These are phyloP conservation scores for Micoletzkya japonica DNA, from an alignment of 2,888 invertebrate species.

Conservation along the genomic window DNA sequence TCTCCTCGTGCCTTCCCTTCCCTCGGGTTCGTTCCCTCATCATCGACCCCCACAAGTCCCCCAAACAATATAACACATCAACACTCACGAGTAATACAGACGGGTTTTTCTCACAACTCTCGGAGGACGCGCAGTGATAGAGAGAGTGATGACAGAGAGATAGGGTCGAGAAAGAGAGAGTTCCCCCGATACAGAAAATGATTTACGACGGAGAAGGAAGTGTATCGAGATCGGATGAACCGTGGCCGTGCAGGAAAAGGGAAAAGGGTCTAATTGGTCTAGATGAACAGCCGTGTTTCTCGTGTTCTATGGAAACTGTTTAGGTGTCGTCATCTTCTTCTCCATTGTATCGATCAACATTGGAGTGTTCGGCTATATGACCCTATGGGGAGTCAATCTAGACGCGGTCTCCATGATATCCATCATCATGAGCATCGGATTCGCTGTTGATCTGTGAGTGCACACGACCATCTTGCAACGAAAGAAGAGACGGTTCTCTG, in stretches of 20 bases:
- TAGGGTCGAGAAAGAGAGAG: background rate
- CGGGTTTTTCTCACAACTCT: background rate
- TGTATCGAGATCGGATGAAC: too few relatives aligned
- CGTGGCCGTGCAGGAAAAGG: too few relatives aligned
- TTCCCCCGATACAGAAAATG: background rate
- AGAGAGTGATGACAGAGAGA: background rate
- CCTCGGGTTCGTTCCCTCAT: too few relatives aligned
- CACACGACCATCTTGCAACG: background rate
- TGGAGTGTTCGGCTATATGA: conserved; percentile 94
- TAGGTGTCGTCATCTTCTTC: conserved; percentile 89
- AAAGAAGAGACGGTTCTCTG: background rate
- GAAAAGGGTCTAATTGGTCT: too few relatives aligned
- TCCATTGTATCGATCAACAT: conserved; percentile 89
- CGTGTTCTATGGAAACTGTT: too few relatives aligned
- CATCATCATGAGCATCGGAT: conserved; percentile 93
- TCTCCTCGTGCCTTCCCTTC: conserved; percentile 79
- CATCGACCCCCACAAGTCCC: too few relatives aligned
- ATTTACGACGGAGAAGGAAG: too few relatives aligned
- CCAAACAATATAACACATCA: too few relatives aligned
- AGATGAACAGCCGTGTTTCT: too few relatives aligned
- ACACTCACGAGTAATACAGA: too few relatives aligned
- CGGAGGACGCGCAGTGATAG: too few relatives aligned
- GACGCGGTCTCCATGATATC: conserved; percentile 87
- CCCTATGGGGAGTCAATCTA: conserved; percentile 85
- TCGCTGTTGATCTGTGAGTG: conserved; percentile 77